Evolutionary conservation across 1,140 invertebrate species (phyloP).

Genomic region (Subanguina moxae): DNA sequence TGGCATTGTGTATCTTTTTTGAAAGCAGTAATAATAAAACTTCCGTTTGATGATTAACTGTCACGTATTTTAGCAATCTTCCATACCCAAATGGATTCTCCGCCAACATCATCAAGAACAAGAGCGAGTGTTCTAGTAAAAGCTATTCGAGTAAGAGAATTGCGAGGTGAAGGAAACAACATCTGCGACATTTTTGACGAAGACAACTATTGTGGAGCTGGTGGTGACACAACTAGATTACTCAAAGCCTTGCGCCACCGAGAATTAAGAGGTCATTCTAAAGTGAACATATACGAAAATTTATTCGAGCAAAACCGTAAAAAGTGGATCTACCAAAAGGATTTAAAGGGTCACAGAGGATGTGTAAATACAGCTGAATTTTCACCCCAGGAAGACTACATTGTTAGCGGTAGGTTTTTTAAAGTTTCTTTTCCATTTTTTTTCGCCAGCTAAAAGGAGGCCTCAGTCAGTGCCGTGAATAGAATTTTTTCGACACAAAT

Average conservation of each 20-base stretch:
- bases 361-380: constrained; percentile 96
- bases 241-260: background rate
- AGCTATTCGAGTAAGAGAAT: background rate
- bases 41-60: too few species aligned
- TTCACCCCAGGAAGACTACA: constrained; percentile 75
- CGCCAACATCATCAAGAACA: background rate
- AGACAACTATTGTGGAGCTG: background rate
- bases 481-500: constrained; percentile 11
- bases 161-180: background rate
- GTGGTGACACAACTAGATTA: background rate
- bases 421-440: constrained; percentile 12
- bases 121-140: background rate
- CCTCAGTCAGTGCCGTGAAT: too few species aligned
- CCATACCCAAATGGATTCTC: background rate
- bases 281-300: background rate
- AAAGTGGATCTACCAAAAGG: constrained; percentile 72
- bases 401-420: constrained; percentile 74
- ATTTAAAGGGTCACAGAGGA: constrained; percentile 82
- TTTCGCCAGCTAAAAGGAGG: too few species aligned
- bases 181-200: background rate
- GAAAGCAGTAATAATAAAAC: too few species aligned
- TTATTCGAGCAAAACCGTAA: constrained; percentile 56
- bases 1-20: too few species aligned
- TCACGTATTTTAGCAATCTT: too few species aligned
- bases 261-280: background rate